Percentiles rank a stretch among this genome's conserved stretches.
Evolutionary conservation across 2,797 vertebrate species (phyloP).

Genomic region (Setipinna tenuifilis): DNA sequence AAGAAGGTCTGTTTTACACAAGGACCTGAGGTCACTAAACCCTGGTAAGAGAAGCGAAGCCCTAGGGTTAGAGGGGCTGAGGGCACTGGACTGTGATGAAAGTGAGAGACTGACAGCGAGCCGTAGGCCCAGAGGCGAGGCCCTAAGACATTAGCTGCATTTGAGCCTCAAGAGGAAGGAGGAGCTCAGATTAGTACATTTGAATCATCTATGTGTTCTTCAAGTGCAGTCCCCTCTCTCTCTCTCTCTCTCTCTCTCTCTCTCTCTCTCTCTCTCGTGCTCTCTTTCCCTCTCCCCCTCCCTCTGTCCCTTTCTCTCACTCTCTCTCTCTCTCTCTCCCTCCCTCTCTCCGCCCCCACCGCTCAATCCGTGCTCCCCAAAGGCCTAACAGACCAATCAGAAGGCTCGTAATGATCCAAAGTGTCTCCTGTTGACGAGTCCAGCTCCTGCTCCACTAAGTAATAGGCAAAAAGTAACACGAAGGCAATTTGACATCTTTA

Average conservation of each 20-base stretch:
- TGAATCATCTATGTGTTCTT: conserved; percentile 14
- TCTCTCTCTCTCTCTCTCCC: conserved; percentile 16
- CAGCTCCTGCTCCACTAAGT: conserved; percentile 74
- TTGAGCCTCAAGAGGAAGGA: neutral
- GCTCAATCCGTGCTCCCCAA: conserved; percentile 62
- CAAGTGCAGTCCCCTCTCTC: conserved; percentile 73
- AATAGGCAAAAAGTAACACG: conserved; percentile 59
- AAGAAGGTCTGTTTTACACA: neutral
- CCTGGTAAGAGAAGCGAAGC: too few relatives aligned
- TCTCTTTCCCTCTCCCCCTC: neutral
- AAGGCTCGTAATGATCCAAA: conserved; percentile 80
- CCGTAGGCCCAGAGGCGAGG: neutral
- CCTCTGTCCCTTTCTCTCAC: neutral
- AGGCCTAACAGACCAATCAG: conserved; percentile 79
- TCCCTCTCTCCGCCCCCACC: neutral
- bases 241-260: conserved; percentile 38
- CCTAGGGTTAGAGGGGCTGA: neutral
- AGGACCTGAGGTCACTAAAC: too few relatives aligned
- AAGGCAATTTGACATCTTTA: conserved; percentile 78
- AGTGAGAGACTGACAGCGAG: neutral
- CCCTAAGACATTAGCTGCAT: neutral
- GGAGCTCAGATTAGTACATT: conserved; percentile 18
- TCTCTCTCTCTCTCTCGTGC: conserved; percentile 6
- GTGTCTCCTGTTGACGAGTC: conserved; percentile 81
- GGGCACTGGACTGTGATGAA: neutral